Evolutionary conservation across 2,797 vertebrate species (phyloP), one percentile per base, ranked within the genome.

Genomic region (Microctenopoma steveboyesi): DNA sequence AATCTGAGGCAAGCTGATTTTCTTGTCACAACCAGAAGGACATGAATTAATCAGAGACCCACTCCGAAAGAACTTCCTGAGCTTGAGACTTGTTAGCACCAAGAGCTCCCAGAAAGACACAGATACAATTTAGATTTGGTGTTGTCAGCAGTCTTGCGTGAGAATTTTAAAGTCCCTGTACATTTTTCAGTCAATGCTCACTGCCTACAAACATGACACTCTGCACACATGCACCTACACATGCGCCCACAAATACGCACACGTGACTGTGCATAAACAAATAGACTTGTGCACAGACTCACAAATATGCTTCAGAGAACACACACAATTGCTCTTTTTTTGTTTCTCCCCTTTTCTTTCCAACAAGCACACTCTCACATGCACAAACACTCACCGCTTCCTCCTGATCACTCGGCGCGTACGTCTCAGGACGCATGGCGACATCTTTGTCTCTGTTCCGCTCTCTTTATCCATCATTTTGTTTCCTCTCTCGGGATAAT

Each of bases 371-470:
- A 75, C 37, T 76, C 51, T 62, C n/a, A 66, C 64, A 69, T 57
- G 66, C 50, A 77, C 73, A 89, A 72, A 82, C 62, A 91, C 90
- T 92, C 82, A 92, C 88, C 85, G 33, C 83, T 77, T 79, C 59
- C 22, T 85, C 64, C 46, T 64, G 69, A 69, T 83, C 48, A 76
- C 52, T 71, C 74, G 55, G 70, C 60, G 69, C 60, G 67, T 77
- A 61, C 25, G 0, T 85, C 80, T 78, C 66, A 54, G 74, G 16
- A 66, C 80, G 73, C 51, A 30, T 22, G 72, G 76, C 53, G 35
- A 78, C 58, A 85, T 74, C 79, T 83, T 74, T 70, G 69, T 83
- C 69, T 79, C 52, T 63, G n/a, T 81, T 69, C 59, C 63, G 39
- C 27, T 70, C 64, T 27, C 64, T 78, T 72, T 54, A 74, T 69